Conservation (phyloP, 30 jellyfish, hydroid and myxozoan species). For the Nemopilema nomurai region DNA sequence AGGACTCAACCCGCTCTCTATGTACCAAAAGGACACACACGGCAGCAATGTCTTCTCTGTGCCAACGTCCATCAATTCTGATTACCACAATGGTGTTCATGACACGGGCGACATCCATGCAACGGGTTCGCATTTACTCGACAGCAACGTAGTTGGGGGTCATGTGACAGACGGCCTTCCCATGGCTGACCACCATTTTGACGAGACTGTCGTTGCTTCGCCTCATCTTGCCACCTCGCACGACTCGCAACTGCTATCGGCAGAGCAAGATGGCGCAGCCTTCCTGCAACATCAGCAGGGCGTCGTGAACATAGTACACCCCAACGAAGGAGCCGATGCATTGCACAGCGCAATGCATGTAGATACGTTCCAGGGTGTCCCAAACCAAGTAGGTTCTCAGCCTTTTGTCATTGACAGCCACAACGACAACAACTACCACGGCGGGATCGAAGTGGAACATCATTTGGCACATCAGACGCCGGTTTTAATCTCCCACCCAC, state of each 20-base stretch:
- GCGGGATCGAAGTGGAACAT: slow-evolving; percentile 40
- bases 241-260: slow-evolving; percentile 16
- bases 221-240: slow-evolving; percentile 26
- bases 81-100: neutral
- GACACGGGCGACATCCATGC: slow-evolving; percentile 1
- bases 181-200: neutral
- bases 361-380: neutral
- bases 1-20: slow-evolving; percentile 48
- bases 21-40: slow-evolving; percentile 16
- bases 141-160: slow-evolving; percentile 27
- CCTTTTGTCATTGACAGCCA: slow-evolving; percentile 35
- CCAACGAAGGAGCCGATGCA: slow-evolving; percentile 5
- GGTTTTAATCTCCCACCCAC: slow-evolving; percentile 44
- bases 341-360: neutral
- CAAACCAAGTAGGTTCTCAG: slow-evolving; percentile 4
- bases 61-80: slow-evolving; percentile 16
- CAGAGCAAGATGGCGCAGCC: slow-evolving; percentile 24
- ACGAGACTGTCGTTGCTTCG: slow-evolving; percentile 30
- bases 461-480: slow-evolving; percentile 39
- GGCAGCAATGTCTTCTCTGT: neutral
- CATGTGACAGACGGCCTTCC: slow-evolving; percentile 29
- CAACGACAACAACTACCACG: neutral
- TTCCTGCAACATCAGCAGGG: slow-evolving; percentile 42
- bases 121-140: slow-evolving; percentile 8
- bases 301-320: slow-evolving; percentile 17